Percentiles rank a stretch among this genome's conserved stretches.
These are phyloP conservation scores for Oxyteleia sp. DNA, from an alignment of 2,888 invertebrate genomes.

Conservation along the genomic window DNA sequence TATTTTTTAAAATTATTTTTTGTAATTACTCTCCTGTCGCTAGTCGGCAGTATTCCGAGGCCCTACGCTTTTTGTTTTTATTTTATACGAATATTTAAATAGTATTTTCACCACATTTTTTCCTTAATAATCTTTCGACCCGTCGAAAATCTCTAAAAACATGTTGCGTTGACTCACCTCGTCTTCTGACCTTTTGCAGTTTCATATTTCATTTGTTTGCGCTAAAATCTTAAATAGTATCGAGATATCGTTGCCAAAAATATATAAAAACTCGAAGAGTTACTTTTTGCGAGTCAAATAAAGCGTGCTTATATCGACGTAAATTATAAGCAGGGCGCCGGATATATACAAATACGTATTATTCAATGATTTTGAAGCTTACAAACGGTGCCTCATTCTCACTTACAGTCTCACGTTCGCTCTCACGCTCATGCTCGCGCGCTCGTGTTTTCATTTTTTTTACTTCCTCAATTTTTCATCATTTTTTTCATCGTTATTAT, in stretches of 20 bases:
- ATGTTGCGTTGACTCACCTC: constrained; percentile 82
- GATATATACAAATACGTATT: constrained; percentile 78
- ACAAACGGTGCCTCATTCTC: constrained; percentile 67
- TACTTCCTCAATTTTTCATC: not conserved
- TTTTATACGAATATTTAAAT: constrained; percentile 87
- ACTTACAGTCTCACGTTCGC: constrained; percentile 16
- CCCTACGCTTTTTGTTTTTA: constrained; percentile 85
- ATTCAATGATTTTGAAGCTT: constrained; percentile 77
- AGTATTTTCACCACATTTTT: constrained; percentile 79
- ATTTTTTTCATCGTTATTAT: constrained; percentile 37
- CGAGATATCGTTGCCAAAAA: constrained; percentile 88
- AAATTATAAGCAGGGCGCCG: constrained; percentile 84
- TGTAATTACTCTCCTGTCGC: constrained; percentile 80
- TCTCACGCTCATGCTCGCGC: constrained; percentile 42
- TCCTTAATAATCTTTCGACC: constrained; percentile 82
- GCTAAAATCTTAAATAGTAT: constrained; percentile 86
- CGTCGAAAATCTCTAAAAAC: constrained; percentile 85
- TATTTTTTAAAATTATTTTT: constrained; percentile 71
- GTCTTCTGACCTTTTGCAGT: constrained; percentile 77
- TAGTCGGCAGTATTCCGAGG: constrained; percentile 86
- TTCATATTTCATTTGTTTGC: constrained; percentile 78
- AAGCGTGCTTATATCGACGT: constrained; percentile 80
- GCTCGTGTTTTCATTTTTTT: constrained; percentile 22
- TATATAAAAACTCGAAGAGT: constrained; percentile 87
- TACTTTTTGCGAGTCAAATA: constrained; percentile 81